Conservation (phyloP, 2,113 vertebrate genomes). For the Ameiurus melas region DNA sequence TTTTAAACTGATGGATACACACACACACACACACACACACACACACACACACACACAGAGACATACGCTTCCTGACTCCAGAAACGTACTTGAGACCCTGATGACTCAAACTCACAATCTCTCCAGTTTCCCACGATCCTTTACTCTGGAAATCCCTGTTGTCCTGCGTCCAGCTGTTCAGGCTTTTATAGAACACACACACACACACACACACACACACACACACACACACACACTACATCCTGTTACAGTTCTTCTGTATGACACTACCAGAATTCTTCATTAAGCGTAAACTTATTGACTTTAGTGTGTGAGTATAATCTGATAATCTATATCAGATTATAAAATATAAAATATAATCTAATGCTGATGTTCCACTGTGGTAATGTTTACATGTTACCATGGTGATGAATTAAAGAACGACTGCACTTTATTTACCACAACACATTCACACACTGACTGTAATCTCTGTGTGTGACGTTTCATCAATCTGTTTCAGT, state of each 20-base stretch:
- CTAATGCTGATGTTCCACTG: too few relatives aligned
- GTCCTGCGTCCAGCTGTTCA: conserved; percentile 63
- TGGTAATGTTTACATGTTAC: too few relatives aligned
- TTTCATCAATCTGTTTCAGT: background rate
- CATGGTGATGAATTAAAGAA: too few relatives aligned
- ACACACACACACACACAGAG: conserved; percentile 32
- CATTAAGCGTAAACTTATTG: too few relatives aligned
- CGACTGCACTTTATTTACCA: too few relatives aligned
- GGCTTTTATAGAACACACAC: conserved; percentile 44
- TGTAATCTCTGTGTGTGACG: too few relatives aligned
- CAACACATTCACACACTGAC: too few relatives aligned
- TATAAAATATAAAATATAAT: too few relatives aligned
- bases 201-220: conserved; percentile 22
- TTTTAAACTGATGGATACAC: too few relatives aligned
- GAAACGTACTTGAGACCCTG: conserved; percentile 35
- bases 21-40: too few relatives aligned
- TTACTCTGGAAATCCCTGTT: conserved; percentile 43
- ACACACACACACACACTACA: background rate
- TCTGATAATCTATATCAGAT: too few relatives aligned
- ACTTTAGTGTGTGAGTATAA: background rate
- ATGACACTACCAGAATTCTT: background rate
- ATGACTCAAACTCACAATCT: conserved; percentile 51
- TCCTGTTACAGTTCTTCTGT: background rate
- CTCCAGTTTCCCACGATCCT: conserved; percentile 48
- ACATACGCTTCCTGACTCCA: conserved; percentile 43